phyloP scores from a whole-genome alignment of 1,140 invertebrate genomes.

The Anagrus nilaparvatae region DNA sequence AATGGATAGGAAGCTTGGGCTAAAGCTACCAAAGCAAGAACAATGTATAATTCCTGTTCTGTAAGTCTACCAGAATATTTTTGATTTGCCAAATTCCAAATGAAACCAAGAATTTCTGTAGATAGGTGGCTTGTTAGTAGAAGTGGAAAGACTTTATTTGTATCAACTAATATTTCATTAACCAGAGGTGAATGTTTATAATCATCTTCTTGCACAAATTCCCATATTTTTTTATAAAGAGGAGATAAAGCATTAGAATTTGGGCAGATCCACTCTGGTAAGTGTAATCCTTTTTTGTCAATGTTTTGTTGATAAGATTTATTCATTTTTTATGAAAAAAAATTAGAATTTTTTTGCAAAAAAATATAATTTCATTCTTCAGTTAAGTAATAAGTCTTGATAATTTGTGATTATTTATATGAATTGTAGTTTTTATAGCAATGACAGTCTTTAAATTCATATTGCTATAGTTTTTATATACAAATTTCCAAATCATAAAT shows the following conservation, averaged over 20 bases:
- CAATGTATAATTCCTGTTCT: conserved; percentile 49
- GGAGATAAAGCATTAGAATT: conserved; percentile 39
- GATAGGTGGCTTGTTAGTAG: conserved; percentile 51
- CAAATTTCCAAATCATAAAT: no score
- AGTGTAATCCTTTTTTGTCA: conserved; percentile 31
- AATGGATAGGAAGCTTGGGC: conserved; percentile 50
- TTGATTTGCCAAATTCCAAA: conserved; percentile 54
- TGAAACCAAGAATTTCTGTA: conserved; percentile 48
- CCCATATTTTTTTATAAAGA: conserved; percentile 42
- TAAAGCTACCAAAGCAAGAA: conserved; percentile 51
- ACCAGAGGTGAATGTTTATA: conserved; percentile 22
- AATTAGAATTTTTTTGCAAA: no score
- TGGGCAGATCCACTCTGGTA: conserved; percentile 41
- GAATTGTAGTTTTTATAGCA: no score
- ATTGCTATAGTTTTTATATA: no score
- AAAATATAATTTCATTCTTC: conserved; percentile 14
- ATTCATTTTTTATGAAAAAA: conserved; percentile 29
- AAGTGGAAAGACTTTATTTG: conserved; percentile 49
- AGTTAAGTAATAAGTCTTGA: conserved; percentile 16
- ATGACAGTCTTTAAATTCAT: no score
- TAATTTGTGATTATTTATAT: conserved; percentile 17
- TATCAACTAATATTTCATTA: conserved; percentile 42
- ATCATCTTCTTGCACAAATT: conserved; percentile 35
- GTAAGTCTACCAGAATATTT: conserved; percentile 50
- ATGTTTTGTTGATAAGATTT: conserved; percentile 19